phyloP scores from a whole-genome alignment of 2,888 invertebrate species.

The Synergus gifuensis region DNA sequence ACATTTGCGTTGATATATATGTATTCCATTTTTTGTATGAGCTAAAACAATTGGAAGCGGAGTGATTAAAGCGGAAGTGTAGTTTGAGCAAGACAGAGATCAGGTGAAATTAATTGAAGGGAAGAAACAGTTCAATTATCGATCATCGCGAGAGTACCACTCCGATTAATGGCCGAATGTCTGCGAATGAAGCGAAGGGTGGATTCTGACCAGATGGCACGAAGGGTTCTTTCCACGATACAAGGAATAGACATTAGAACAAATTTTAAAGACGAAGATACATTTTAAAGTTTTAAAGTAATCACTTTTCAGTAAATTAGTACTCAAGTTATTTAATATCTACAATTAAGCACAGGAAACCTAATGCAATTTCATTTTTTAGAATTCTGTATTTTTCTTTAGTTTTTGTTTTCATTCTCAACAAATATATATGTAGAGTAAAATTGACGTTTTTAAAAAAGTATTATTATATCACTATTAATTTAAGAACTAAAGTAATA shows the following conservation, averaged over 20 bases:
- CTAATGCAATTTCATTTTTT: no score
- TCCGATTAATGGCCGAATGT: conserved; percentile 43
- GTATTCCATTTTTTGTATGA: not conserved
- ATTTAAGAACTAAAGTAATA: no score
- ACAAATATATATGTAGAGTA: no score
- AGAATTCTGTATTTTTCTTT: no score
- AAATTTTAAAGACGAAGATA: conserved; percentile 23
- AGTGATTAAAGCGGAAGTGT: not conserved
- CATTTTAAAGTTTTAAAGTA: not conserved
- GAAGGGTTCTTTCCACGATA: conserved; percentile 9
- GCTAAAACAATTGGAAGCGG: not conserved
- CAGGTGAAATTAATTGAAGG: conserved; percentile 32
- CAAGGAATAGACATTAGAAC: conserved; percentile 33
- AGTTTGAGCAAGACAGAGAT: not conserved
- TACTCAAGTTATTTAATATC: not conserved
- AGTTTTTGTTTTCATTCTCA: no score
- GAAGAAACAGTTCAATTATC: conserved; percentile 42
- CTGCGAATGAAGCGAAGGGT: conserved; percentile 43
- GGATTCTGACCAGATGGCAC: conserved; percentile 45
- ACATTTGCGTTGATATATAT: not conserved
- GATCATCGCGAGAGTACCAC: conserved; percentile 36
- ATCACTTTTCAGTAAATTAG: not conserved
- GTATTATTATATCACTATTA: no score
- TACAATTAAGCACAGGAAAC: not conserved
- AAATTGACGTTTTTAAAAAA: no score